Percentiles rank a stretch among this genome's conserved stretches.
phyloP scores from a whole-genome alignment of 2,888 invertebrate genomes.

The Halictus ligatus region DNA sequence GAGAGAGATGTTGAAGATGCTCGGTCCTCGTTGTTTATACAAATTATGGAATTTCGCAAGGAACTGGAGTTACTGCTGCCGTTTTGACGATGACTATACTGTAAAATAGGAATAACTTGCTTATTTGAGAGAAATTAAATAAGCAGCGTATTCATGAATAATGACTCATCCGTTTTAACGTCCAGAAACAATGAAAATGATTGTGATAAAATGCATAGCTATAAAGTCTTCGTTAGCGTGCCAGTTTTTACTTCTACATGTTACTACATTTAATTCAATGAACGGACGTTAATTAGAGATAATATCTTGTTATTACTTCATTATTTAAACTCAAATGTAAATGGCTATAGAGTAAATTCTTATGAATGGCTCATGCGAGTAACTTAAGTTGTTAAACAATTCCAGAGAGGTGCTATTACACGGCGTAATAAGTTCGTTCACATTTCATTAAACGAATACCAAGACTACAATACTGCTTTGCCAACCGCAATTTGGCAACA shows the following conservation, averaged over 20 bases:
- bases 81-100: slow-evolving; percentile 76
- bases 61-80: slow-evolving; percentile 68
- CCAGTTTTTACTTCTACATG: not conserved
- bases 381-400: not conserved
- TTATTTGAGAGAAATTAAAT: not conserved
- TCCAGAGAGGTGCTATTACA: not conserved
- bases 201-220: not conserved
- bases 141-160: not conserved
- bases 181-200: not conserved
- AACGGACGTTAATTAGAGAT: not conserved
- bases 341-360: not conserved
- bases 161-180: not conserved
- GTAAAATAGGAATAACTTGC: slow-evolving; percentile 52
- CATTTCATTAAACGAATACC: not conserved
- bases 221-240: not conserved
- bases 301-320: not conserved
- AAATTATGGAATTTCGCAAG: slow-evolving; percentile 69
- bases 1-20: slow-evolving; percentile 69
- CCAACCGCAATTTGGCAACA: not conserved
- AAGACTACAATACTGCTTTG: not conserved
- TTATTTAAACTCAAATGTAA: not conserved
- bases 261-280: not conserved
- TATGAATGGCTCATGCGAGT: not conserved
- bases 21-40: slow-evolving; percentile 71
- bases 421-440: not conserved